phyloP scores from a whole-genome alignment of 2,797 vertebrate species.

The Chanos chanos region DNA sequence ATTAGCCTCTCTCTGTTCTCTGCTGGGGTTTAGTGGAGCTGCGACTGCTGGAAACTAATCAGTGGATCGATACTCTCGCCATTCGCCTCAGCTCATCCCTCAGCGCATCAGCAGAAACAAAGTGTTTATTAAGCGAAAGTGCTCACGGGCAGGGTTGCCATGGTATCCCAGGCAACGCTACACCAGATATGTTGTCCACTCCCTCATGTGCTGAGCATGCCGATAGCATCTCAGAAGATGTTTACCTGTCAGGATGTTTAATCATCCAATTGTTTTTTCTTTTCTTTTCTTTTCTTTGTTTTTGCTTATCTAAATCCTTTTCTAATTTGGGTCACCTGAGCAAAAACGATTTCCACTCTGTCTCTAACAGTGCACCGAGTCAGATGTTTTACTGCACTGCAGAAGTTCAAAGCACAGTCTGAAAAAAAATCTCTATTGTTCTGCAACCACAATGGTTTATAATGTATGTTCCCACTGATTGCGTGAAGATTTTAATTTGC shows the following conservation, averaged over 20 bases:
- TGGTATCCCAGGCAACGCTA: constrained; percentile 7
- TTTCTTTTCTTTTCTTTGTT: constrained; percentile 17
- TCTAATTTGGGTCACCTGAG: constrained; percentile 12
- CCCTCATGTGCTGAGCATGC: constrained; percentile 52
- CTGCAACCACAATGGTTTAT: no score
- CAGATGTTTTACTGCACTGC: no score
- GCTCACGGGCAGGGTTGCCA: constrained; percentile 47
- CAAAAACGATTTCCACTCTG: constrained; percentile 27
- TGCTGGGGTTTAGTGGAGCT: constrained; percentile 57
- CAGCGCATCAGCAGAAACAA: constrained; percentile 74
- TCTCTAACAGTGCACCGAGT: constrained; percentile 33
- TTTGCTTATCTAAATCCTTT: constrained; percentile 18
- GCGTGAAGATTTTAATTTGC: no score
- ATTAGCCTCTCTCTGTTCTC: constrained; percentile 33
- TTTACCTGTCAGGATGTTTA: constrained; percentile 50
- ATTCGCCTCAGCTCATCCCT: constrained; percentile 55
- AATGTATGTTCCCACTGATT: no score
- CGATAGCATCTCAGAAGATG: constrained; percentile 55
- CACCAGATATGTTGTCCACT: constrained; percentile 48
- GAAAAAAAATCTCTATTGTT: no score
- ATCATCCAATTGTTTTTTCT: constrained; percentile 42
- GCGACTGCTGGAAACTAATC: constrained; percentile 63
- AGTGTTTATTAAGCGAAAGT: constrained; percentile 74
- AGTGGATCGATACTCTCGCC: constrained; percentile 63
- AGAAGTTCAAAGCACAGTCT: no score